Evolutionary conservation across 1,140 invertebrate species (phyloP).

Genomic region (Euwallacea similis): DNA sequence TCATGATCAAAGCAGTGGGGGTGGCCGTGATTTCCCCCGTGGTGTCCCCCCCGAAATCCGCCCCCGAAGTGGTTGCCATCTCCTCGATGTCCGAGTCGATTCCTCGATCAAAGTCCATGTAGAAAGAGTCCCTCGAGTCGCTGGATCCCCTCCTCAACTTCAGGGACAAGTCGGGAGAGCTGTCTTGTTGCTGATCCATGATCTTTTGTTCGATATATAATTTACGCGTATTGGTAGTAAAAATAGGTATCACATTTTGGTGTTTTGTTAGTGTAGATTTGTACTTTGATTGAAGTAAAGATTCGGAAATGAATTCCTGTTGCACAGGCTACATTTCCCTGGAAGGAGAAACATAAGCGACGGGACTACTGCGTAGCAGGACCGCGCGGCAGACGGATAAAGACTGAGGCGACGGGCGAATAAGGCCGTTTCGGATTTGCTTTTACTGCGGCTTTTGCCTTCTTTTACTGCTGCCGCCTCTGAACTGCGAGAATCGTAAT

Average conservation of each 20-base stretch:
- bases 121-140: constrained; percentile 83
- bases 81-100: constrained; percentile 88
- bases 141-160: constrained; percentile 79
- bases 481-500: no score
- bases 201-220: background rate
- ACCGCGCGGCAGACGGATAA: constrained; percentile 9
- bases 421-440: constrained; percentile 15
- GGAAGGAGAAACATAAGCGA: background rate
- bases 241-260: constrained; percentile 4
- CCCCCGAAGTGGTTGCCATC: constrained; percentile 65
- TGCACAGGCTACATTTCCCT: constrained; percentile 5
- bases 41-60: constrained; percentile 47
- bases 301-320: no score
- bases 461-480: no score
- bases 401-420: background rate
- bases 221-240: constrained; percentile 4
- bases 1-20: constrained; percentile 55
- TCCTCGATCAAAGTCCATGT: constrained; percentile 85
- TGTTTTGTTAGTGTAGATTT: constrained; percentile 2
- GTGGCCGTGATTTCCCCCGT: constrained; percentile 58
- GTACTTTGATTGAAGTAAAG: background rate
- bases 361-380: constrained; percentile 9
- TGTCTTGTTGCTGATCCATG: constrained; percentile 57
- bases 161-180: constrained; percentile 80
- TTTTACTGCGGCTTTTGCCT: no score